Evolutionary conservation across 1,140 invertebrate genomes (phyloP).

Genomic region (Aporrectodea caliginosa): DNA sequence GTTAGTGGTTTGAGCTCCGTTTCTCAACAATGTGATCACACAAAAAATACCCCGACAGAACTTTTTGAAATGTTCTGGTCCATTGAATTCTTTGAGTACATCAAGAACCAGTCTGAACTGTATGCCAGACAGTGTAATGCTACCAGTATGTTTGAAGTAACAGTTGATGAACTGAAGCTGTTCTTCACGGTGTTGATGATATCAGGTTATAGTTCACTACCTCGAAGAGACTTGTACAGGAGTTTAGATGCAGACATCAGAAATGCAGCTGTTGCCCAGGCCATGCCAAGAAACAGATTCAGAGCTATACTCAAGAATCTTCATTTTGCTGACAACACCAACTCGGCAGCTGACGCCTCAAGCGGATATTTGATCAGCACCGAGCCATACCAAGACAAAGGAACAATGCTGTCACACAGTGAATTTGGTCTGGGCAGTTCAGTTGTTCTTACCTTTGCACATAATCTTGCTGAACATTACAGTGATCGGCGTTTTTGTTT

Average conservation of each 20-base stretch:
- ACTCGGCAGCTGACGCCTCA: not conserved
- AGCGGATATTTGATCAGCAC: constrained; percentile 5
- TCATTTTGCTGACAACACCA: constrained; percentile 12
- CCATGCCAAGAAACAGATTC: constrained; percentile 10
- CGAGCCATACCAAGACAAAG: constrained; percentile 10
- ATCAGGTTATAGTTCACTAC: constrained; percentile 9
- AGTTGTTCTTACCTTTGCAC: constrained; percentile 11
- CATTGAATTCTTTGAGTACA: not conserved
- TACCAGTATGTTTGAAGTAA: not conserved
- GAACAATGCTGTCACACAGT: not conserved
- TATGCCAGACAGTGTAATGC: constrained; percentile 15
- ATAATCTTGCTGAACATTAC: not conserved
- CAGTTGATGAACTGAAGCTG: not conserved
- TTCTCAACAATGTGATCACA: not conserved
- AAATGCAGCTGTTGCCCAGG: not conserved
- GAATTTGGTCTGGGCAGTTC: constrained; percentile 10
- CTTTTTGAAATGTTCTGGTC: constrained; percentile 10
- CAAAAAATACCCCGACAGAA: not conserved
- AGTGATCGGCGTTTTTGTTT: constrained; percentile 4
- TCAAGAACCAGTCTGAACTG: constrained; percentile 5
- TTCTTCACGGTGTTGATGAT: constrained; percentile 8
- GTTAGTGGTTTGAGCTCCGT: not conserved
- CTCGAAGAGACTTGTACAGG: constrained; percentile 6
- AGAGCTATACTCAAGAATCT: not conserved
- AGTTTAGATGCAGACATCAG: constrained; percentile 6